These are phyloP conservation scores for Pampusana beccarii DNA, from an alignment of 2,113 vertebrate species.

Conservation along the genomic window DNA sequence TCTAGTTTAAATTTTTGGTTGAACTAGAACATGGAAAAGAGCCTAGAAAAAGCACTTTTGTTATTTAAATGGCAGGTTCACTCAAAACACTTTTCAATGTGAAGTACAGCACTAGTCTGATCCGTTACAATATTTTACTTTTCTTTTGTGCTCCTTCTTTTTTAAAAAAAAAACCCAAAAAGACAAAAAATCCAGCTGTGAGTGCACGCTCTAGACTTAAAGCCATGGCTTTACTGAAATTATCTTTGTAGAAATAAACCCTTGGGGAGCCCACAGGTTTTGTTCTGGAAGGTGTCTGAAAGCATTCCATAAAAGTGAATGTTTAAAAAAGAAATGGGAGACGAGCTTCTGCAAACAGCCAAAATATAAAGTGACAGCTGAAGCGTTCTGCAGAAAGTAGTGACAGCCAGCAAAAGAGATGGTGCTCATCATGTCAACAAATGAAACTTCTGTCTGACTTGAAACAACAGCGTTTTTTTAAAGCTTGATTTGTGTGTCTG, in stretches of 20 bases:
- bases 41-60: not conserved
- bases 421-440: not conserved
- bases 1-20: not conserved
- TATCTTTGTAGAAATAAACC: not conserved
- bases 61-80: not conserved
- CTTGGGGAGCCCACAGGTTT: not conserved
- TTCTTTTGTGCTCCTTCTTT: not conserved
- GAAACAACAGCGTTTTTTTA: not conserved
- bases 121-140: not conserved
- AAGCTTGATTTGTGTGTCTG: not conserved
- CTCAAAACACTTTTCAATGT: not conserved
- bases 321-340: not conserved
- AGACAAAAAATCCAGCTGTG: not conserved
- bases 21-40: not conserved
- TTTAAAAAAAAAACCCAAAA: not conserved
- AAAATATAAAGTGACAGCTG: not conserved
- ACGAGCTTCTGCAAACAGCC: not conserved
- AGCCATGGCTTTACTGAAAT: not conserved
- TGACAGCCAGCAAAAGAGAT: not conserved
- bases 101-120: not conserved
- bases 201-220: not conserved
- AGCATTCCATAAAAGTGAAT: not conserved
- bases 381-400: not conserved
- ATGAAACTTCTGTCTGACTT: not conserved
- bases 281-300: not conserved